These are phyloP conservation scores for Neuroscelio doddi DNA, from an alignment of 2,888 invertebrate species.

Conservation along the genomic window DNA sequence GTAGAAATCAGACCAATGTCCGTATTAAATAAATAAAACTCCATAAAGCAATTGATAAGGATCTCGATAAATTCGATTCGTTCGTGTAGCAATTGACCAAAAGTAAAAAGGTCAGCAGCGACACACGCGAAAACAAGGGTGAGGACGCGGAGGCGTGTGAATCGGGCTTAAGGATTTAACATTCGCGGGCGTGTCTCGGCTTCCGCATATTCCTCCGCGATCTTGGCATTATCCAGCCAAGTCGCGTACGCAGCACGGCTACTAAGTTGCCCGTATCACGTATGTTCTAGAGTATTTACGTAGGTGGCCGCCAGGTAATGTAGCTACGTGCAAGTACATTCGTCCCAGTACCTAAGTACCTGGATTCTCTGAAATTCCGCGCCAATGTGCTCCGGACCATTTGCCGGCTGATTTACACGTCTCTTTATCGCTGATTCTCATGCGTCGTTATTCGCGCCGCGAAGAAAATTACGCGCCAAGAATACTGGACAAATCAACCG, in stretches of 20 bases:
- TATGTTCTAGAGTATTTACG: conserved; percentile 30
- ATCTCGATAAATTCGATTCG: too few relatives aligned
- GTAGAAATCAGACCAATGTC: too few relatives aligned
- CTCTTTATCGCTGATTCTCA: conserved; percentile 40
- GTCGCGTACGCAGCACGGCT: conserved; percentile 35
- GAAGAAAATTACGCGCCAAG: conserved; percentile 30
- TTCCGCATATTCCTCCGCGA: conserved; percentile 61
- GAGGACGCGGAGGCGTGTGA: conserved; percentile 60
- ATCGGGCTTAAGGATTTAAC: conserved; percentile 51
- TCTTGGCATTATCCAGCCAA: conserved; percentile 50
- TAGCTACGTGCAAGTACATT: conserved; percentile 37
- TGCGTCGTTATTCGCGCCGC: conserved; percentile 38
- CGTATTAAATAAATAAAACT: too few relatives aligned
- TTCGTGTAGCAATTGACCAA: too few relatives aligned
- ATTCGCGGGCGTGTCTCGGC: conserved; percentile 61
- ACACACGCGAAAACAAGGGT: conserved; percentile 18
- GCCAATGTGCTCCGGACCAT: conserved; percentile 36
- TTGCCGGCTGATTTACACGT: conserved; percentile 43
- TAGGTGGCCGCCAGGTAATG: conserved; percentile 38
- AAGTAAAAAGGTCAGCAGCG: too few relatives aligned
- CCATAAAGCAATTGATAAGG: too few relatives aligned
- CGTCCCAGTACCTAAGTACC: conserved; percentile 32
- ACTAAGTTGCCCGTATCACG: conserved; percentile 36
- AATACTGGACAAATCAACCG: conserved; percentile 33
- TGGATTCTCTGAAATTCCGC: conserved; percentile 37